Evolutionary conservation across 2,113 vertebrate species (phyloP), one percentile per base, ranked within the genome.

Genomic region (Phrynocephalus versicolor): DNA sequence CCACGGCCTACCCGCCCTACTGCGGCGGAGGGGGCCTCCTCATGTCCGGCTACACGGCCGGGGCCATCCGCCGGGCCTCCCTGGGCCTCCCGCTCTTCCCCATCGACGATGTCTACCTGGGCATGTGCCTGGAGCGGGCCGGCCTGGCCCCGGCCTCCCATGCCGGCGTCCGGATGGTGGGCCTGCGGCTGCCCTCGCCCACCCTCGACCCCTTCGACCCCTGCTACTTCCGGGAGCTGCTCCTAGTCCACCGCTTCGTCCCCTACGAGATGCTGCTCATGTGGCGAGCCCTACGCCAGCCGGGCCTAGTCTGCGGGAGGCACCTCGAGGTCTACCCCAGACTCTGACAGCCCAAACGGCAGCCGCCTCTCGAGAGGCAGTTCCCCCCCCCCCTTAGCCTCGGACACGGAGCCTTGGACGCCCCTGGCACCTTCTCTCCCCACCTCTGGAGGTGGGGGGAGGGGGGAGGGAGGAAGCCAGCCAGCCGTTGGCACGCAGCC

Each of bases 11-110:
- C 80, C 96, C 97, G 0, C 93, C 95, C 0, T 98, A 98, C 82
- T 97, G 97, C 45, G 96, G 96, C 0, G 97, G 97, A 0, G 97
- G 97, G 0, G 97, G 98, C 13, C 95, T 97, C 78, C 91, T 98
- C 3, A 92, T 98, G 79, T 98, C 98, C 0, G 91, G 94, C 18
- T 96, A 95, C 85, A 97, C 98, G 0, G 95, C 94, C 10, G 88
- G 13, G 18, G 45, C 92, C n/a, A 97, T 98, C 88, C 89, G 94
- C 91, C 87, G 79, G 0, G 94, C 96, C 6, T 95, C 97, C 0
- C 89, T 18, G n/a, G 83, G 90, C 58, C 93, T 97, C 4, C 88
- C 95, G 1, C 57, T 94, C 23, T 88, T 94, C 71, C 94, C 94
- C 37, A 93, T 94, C 1, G 92, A 94, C 0, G 93, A 94, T 0